These are phyloP conservation scores for Echeneis naucrates DNA, from an alignment of 2,797 vertebrate species.

Conservation along the genomic window DNA sequence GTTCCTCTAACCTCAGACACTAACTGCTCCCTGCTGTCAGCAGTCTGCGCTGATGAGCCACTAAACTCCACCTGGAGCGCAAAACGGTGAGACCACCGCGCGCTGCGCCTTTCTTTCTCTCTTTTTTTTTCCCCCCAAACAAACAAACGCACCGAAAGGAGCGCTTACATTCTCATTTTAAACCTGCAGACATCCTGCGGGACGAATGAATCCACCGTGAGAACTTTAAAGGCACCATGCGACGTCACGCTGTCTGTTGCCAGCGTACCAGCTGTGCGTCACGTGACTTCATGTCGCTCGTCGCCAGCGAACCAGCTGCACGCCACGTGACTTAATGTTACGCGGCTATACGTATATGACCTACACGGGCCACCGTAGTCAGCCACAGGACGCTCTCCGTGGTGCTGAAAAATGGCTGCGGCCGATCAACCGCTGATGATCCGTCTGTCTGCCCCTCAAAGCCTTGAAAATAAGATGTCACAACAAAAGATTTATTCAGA, in stretches of 20 bases:
- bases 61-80: constrained; percentile 52
- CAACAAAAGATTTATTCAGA: neutral
- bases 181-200: neutral
- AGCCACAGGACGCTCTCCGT: constrained; percentile 33
- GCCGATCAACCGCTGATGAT: neutral
- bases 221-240: neutral
- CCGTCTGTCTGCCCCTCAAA: no score
- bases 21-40: constrained; percentile 47
- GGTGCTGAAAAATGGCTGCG: constrained; percentile 42
- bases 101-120: no score
- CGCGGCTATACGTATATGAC: neutral
- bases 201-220: neutral
- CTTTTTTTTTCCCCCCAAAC: no score
- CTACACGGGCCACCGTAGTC: neutral
- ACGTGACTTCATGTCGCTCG: no score
- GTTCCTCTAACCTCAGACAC: constrained; percentile 25
- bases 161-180: neutral
- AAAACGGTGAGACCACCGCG: constrained; percentile 1
- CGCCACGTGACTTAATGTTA: no score
- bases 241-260: neutral
- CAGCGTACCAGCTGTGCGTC: neutral
- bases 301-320: no score
- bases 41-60: constrained; percentile 30
- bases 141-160: no score
- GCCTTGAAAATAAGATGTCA: neutral